Conservation (phyloP, 2,888 invertebrate species). For the Agonopterix alstromeriana region DNA sequence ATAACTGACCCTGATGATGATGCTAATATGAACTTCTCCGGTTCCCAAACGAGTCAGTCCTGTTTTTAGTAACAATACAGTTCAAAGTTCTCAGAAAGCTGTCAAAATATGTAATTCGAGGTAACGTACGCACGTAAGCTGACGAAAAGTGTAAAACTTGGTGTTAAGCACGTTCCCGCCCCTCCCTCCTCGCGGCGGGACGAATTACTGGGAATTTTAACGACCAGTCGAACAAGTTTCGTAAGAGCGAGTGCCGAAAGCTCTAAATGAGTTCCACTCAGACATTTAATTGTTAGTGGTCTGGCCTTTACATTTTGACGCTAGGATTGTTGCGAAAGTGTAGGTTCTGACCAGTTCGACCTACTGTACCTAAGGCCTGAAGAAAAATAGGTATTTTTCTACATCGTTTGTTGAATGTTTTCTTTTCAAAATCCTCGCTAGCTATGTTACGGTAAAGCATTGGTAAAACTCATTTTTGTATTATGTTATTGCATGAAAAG, state of each 20-base stretch:
- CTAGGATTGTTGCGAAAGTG: not conserved
- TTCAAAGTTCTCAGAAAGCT: not conserved
- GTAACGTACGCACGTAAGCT: constrained; percentile 6
- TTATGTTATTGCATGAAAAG: too few relatives aligned
- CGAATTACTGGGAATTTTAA: constrained; percentile 59
- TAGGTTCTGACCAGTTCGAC: too few relatives aligned
- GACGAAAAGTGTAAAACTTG: constrained; percentile 32
- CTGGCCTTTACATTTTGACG: constrained; percentile 7
- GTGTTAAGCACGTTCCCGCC: constrained; percentile 26
- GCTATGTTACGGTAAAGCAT: too few relatives aligned
- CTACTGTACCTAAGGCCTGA: too few relatives aligned
- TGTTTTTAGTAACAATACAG: not conserved
- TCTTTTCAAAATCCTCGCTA: too few relatives aligned
- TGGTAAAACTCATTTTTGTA: too few relatives aligned
- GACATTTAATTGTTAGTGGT: constrained; percentile 29
- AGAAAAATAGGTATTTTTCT: too few relatives aligned
- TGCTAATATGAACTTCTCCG: too few relatives aligned
- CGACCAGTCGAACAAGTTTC: constrained; percentile 51
- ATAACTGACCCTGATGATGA: too few relatives aligned
- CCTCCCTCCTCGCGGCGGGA: constrained; percentile 22
- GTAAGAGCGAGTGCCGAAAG: constrained; percentile 34
- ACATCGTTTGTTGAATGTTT: too few relatives aligned
- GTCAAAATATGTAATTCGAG: not conserved
- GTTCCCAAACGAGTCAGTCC: not conserved
- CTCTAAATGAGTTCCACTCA: constrained; percentile 37